Evolutionary conservation across 2,888 invertebrate species (phyloP).

Genomic region (Mactromeris polynyma): DNA sequence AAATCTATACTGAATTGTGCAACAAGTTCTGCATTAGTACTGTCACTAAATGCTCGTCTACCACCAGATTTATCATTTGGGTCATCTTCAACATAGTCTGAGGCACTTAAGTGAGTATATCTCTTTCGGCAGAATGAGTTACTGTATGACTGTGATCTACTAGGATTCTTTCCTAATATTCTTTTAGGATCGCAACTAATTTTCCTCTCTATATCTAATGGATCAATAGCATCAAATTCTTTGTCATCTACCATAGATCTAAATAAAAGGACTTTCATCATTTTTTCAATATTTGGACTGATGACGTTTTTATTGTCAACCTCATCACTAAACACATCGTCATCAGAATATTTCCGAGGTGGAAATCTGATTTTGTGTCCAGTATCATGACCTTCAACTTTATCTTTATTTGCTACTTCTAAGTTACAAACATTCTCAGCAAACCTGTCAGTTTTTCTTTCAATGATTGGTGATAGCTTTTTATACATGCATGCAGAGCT

Average conservation of each 20-base stretch:
- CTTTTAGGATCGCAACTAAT: conserved; percentile 26
- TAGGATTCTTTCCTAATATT: background rate
- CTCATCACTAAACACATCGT: background rate
- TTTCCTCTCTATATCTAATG: conserved; percentile 42
- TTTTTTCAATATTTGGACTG: conserved; percentile 55
- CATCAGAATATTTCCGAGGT: background rate
- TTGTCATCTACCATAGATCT: conserved; percentile 17
- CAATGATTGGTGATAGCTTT: conserved; percentile 26
- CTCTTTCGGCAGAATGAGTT: background rate
- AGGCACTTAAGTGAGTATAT: background rate
- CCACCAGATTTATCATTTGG: background rate
- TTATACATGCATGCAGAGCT: background rate
- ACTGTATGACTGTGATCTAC: background rate
- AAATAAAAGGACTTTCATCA: conserved; percentile 52
- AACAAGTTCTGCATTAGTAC: background rate
- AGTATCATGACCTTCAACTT: background rate
- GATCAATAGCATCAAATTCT: conserved; percentile 47
- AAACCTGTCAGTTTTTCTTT: background rate
- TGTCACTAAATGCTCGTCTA: background rate
- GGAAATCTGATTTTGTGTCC: background rate
- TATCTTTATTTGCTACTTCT: background rate
- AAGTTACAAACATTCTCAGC: background rate
- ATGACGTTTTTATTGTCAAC: background rate
- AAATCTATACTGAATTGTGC: background rate
- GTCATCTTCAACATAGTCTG: background rate